These are phyloP conservation scores for Cheumatopsyche charites DNA, from an alignment of 1,140 invertebrate species.

Conservation along the genomic window DNA sequence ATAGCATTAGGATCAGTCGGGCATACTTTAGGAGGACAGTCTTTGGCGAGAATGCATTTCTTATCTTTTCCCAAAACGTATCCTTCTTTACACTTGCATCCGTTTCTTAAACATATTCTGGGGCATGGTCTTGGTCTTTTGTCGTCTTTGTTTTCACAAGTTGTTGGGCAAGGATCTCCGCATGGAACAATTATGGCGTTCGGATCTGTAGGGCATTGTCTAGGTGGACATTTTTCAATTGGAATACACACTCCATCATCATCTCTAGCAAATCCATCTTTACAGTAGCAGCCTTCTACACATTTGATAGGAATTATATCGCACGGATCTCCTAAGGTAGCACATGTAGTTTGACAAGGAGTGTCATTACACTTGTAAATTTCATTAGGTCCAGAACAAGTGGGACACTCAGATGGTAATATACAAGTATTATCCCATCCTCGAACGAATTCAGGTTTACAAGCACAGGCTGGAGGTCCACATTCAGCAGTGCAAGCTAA, in stretches of 20 bases:
- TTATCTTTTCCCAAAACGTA: not conserved
- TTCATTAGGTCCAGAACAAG: constrained; percentile 50
- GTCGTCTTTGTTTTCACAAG: too few species aligned
- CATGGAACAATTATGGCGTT: constrained; percentile 26
- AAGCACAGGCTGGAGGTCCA: constrained; percentile 27
- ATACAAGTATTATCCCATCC: constrained; percentile 27
- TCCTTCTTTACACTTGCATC: not conserved
- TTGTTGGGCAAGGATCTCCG: constrained; percentile 42
- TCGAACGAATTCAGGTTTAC: constrained; percentile 29
- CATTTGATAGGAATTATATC: constrained; percentile 59
- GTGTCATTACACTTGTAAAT: constrained; percentile 58
- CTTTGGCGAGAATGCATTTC: not conserved
- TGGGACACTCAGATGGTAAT: constrained; percentile 25
- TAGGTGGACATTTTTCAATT: constrained; percentile 46
- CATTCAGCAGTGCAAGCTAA: constrained; percentile 14
- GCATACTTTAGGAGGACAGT: constrained; percentile 46
- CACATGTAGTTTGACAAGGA: constrained; percentile 52
- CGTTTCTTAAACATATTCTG: constrained; percentile 31
- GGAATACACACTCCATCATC: constrained; percentile 56
- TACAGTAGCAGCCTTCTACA: constrained; percentile 62
- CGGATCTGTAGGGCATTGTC: constrained; percentile 15
- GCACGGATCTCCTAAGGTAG: constrained; percentile 56
- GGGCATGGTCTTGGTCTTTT: constrained; percentile 4
- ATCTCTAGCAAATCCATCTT: constrained; percentile 57
- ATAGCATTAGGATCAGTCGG: constrained; percentile 25